These are phyloP conservation scores for Spea multiplicata DNA, from an alignment of 2,113 vertebrate species.

Conservation along the genomic window DNA sequence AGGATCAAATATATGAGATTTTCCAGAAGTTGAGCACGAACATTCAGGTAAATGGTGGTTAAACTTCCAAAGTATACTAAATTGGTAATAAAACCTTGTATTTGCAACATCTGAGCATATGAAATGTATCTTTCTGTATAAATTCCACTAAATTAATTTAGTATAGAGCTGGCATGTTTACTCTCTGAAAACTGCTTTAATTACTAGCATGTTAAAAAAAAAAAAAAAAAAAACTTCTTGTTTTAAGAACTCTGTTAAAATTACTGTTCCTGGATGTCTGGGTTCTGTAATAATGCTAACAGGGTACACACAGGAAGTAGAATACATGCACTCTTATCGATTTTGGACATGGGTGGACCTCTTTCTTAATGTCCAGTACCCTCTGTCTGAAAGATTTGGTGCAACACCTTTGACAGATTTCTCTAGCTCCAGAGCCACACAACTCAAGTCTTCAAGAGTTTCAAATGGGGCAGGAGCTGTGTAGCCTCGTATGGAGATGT, in stretches of 20 bases:
- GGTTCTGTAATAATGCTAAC: constrained; percentile 71
- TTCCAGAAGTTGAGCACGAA: constrained; percentile 96
- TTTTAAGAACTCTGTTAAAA: constrained; percentile 76
- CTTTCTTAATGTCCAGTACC: constrained; percentile 81
- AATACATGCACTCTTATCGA: constrained; percentile 62
- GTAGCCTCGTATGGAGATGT: no score
- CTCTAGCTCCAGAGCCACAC: no score
- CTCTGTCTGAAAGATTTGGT: constrained; percentile 58
- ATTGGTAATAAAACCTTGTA: no score
- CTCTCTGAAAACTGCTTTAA: no score
- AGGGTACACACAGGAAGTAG: constrained; percentile 72
- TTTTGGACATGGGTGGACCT: constrained; percentile 71
- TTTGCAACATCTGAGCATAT: no score
- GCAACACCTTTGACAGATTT: no score
- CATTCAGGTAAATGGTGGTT: constrained; percentile 78
- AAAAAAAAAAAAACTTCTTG: constrained; percentile 61
- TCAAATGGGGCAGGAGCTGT: no score
- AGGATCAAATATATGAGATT: constrained; percentile 99
- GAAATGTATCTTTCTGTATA: no score
- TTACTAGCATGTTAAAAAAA: no score
- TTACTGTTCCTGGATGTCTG: constrained; percentile 59
- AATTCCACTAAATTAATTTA: no score
- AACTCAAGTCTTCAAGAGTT: no score
- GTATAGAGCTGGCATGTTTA: no score
- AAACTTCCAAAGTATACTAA: not conserved